Base-by-base conservation (phyloP, 2,797 vertebrate genomes). In the Gymnothorax reevesii region DNA sequence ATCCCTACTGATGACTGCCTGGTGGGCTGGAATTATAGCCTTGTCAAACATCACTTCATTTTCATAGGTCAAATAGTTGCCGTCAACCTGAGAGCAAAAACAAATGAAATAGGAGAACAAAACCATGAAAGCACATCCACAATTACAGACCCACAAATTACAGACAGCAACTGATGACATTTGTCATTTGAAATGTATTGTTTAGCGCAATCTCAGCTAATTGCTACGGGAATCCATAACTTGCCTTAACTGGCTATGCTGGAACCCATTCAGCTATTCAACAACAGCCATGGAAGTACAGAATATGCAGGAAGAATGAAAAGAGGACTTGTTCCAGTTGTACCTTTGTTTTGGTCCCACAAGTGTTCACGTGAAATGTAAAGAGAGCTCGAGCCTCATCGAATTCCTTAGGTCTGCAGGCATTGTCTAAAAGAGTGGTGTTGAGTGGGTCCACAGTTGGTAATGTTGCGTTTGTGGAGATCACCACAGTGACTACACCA, bases 41-140 rank as follows among this genome's bases (percentile, higher is more conserved):
- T 90, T 91, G 64, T 89, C 92, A 86, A 92, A 93, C 69, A 92
- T 86, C 13, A 97, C 94, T 91, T 96, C 94, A 75, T 97, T 97
- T 92, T 96, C 90, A 84, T 97, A 97, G 0, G 91, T 92, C 84
- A 97, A 91, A 22, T 90, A 87, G 25, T 93, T 92, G 4, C 85
- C 92, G 86, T 89, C 82, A 90, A 97, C 89, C 96, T 95, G 85
- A 15, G 49, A 62, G 5, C 77, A 80, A 80, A n/a, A 55, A 22
- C 17, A 12, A 2, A 73, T 1, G 3, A 20, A 42, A 60, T 15
- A 13, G 12, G 22, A 20, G 2, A 33, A 33, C 73, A 77, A 69
- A 69, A 69, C 66, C n/a, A n/a, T 27, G 25, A 77, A 15, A 49
- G 42, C 13, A 13, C 42, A 77, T 77, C 52, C 73, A 75, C 71